phyloP scores from a whole-genome alignment of 2,797 vertebrate genomes.

The Tachyglossus aculeatus region DNA sequence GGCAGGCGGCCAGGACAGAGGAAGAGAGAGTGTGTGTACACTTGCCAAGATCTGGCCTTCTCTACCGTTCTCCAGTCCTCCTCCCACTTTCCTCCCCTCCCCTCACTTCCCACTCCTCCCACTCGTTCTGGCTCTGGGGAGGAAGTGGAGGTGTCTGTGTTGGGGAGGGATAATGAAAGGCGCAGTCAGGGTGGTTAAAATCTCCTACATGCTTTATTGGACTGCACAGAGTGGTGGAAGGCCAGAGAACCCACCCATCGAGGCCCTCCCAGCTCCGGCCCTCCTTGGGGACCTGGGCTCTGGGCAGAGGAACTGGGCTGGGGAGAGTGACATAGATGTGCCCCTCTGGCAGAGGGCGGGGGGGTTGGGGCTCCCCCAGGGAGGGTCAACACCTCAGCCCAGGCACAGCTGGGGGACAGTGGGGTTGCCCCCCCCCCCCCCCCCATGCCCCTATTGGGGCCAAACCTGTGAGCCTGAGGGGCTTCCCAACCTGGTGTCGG shows the following conservation, averaged over 20 bases:
- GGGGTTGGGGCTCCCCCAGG: slow-evolving; percentile 22
- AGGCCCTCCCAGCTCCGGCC: too few relatives aligned
- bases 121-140: background rate
- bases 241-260: slow-evolving; percentile 59
- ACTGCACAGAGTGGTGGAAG: slow-evolving; percentile 72
- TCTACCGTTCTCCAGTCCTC: background rate
- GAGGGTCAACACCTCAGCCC: background rate
- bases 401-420: background rate
- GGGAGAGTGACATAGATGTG: slow-evolving; percentile 38
- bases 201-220: slow-evolving; percentile 80
- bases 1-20: too few relatives aligned
- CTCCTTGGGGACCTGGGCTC: too few relatives aligned
- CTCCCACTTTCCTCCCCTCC: background rate
- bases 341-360: slow-evolving; percentile 31
- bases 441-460: background rate
- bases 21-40: too few relatives aligned
- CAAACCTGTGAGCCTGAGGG: too few relatives aligned
- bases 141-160: too few relatives aligned
- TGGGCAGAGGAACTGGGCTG: slow-evolving; percentile 34
- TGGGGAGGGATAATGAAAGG: slow-evolving; percentile 24
- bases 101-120: background rate
- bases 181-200: slow-evolving; percentile 58
- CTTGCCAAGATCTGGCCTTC: too few relatives aligned
- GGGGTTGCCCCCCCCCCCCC: background rate
- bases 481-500: too few relatives aligned